Evolutionary conservation across 2,113 vertebrate genomes (phyloP).

Genomic region (Pygoscelis antarcticus): DNA sequence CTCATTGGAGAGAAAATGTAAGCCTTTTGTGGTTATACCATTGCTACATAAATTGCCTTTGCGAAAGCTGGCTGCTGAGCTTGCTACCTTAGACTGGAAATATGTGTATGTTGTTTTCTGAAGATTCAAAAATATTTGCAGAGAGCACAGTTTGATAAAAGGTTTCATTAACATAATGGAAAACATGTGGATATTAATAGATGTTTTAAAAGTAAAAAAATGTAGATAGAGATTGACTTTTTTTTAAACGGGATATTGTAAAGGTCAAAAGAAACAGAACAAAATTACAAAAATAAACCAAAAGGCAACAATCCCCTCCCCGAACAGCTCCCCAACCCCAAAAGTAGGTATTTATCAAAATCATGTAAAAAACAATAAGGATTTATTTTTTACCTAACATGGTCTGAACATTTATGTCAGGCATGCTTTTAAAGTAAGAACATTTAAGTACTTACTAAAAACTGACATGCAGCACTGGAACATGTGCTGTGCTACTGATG

Average conservation of each 20-base stretch:
- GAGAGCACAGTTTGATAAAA: background rate
- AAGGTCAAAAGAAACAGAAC: background rate
- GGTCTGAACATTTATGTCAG: background rate
- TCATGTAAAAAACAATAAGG: background rate
- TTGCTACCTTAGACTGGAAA: background rate
- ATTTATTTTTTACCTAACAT: background rate
- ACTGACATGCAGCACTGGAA: background rate
- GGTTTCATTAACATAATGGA: background rate
- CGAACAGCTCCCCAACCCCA: background rate
- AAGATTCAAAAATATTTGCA: background rate
- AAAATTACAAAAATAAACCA: background rate
- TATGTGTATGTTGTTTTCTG: background rate
- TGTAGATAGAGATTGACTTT: background rate
- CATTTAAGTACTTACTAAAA: background rate
- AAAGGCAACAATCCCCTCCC: background rate
- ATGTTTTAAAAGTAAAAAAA: background rate
- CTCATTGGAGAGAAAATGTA: background rate
- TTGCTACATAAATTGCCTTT: background rate
- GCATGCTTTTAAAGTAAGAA: background rate
- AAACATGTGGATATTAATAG: background rate
- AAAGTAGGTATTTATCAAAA: background rate
- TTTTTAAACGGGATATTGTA: background rate
- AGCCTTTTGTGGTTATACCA: background rate
- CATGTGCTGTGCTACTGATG: accelerated
- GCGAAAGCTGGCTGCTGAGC: background rate